Evolutionary conservation across 2,797 vertebrate species (phyloP).

Genomic region (Liparis tanakae): DNA sequence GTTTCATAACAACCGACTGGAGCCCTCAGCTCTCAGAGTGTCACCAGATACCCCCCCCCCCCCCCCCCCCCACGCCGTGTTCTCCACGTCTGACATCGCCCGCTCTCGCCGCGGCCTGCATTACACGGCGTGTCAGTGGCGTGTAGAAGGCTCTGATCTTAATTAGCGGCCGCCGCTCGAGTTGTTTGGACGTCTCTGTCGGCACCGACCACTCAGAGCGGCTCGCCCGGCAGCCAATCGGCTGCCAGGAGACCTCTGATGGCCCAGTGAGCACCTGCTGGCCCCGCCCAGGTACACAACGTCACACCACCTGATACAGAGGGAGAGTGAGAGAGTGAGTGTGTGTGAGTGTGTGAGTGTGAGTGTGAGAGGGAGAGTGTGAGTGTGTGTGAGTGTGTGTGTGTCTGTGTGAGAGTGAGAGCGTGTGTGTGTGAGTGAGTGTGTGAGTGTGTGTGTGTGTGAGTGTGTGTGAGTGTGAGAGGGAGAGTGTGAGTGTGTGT

Average conservation of each 20-base stretch:
- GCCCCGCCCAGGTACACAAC: slow-evolving; percentile 44
- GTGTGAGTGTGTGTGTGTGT: too few species aligned
- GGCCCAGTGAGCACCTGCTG: slow-evolving; percentile 54
- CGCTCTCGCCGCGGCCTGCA: slow-evolving; percentile 22
- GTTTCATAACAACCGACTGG: too few species aligned
- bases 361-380: too few species aligned
- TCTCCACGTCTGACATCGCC: slow-evolving; percentile 29
- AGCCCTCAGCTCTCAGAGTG: too few species aligned
- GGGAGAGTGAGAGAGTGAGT: too few species aligned
- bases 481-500: too few species aligned
- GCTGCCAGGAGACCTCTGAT: slow-evolving; percentile 29
- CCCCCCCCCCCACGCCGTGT: neutral
- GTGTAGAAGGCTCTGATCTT: slow-evolving; percentile 61
- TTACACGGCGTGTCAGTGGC: slow-evolving; percentile 55
- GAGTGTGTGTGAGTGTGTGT: too few species aligned
- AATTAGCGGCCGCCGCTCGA: slow-evolving; percentile 65
- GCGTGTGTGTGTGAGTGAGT: slow-evolving; percentile 21
- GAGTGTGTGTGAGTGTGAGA: slow-evolving; percentile 51
- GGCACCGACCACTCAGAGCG: slow-evolving; percentile 55
- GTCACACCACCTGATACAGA: neutral
- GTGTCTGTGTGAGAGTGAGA: neutral
- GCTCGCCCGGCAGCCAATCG: slow-evolving; percentile 30
- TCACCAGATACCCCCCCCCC: too few species aligned
- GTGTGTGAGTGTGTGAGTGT: too few species aligned
- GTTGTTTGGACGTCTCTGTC: slow-evolving; percentile 73